Conservation (phyloP, 2,797 vertebrate genomes). For the Sparidentex hasta region DNA sequence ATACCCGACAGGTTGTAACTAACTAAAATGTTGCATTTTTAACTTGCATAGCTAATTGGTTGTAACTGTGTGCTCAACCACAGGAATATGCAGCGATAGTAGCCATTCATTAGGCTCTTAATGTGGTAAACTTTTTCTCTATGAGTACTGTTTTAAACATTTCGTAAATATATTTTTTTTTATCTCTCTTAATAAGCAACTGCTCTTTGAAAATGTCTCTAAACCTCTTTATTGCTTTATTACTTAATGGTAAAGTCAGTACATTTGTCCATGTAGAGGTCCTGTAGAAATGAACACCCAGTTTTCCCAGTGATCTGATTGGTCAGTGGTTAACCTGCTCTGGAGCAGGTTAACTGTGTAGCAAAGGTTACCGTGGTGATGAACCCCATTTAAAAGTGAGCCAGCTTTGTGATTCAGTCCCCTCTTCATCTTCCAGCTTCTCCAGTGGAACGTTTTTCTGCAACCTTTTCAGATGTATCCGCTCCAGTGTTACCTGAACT, state of each 20-base stretch:
- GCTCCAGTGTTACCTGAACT: constrained; percentile 57
- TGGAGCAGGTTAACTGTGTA: not conserved
- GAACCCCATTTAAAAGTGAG: not conserved
- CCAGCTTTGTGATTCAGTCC: constrained; percentile 20
- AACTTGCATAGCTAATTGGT: too few species aligned
- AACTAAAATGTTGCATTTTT: not conserved
- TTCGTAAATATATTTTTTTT: too few species aligned
- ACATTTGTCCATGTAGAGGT: not conserved
- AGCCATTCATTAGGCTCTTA: too few species aligned
- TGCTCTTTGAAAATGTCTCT: not conserved
- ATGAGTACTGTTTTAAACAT: not conserved
- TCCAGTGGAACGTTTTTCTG: constrained; percentile 30
- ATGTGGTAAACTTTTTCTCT: not conserved
- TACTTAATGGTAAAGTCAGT: not conserved
- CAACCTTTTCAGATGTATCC: constrained; percentile 40
- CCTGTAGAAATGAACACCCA: not conserved
- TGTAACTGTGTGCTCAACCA: too few species aligned
- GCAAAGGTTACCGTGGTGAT: not conserved
- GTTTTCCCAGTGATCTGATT: not conserved
- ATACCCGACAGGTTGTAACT: not conserved
- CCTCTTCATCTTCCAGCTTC: constrained; percentile 20
- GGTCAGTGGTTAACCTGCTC: not conserved
- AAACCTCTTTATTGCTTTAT: too few species aligned
- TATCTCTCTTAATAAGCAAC: not conserved
- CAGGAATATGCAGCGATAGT: too few species aligned